Evolutionary conservation across 2,113 vertebrate species (phyloP).

Genomic region (mouse (Mus musculus)): GRCm39 chr9:85134001-85134500

Average conservation of each 20-base stretch:
- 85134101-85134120: background rate
- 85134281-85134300: background rate
- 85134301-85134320: background rate
- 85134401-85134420: background rate
- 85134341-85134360: background rate
- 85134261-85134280: background rate
- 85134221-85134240: conserved; percentile 26
- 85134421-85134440: background rate
- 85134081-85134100: conserved; percentile 56
- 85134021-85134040: background rate
- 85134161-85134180: conserved; percentile 51
- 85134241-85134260: background rate
- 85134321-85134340: background rate
- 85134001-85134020: rapidly evolving
- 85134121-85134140: background rate
- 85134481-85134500: background rate
- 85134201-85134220: background rate
- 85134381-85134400: background rate
- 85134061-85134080: conserved; percentile 40
- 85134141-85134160: conserved; percentile 3
- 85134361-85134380: background rate
- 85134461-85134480: background rate
- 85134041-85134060: background rate
- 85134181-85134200: background rate
- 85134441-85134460: conserved; percentile 32